Base-by-base conservation (phyloP, 1,140 invertebrate species). In the Reticulitermes speratus region DNA sequence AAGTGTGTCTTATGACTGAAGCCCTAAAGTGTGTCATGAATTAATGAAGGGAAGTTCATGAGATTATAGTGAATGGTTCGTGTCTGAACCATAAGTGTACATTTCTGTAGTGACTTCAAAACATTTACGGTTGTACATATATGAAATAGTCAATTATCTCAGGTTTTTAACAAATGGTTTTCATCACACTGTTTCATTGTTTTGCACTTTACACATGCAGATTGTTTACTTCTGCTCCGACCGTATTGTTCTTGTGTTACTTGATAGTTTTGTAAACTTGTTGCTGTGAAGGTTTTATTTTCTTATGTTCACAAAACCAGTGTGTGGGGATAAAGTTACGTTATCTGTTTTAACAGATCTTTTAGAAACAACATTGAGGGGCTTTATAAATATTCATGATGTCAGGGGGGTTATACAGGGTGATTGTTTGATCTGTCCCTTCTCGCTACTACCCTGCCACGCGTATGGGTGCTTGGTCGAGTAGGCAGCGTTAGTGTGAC, bases 81-180 rank as follows among this genome's bases (percentile, higher is more conserved):
- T 25, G n/a, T 9, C 65, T 75, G 16, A 75, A 75, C 65, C 65
- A 5, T 30, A 30, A 75, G 65, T 75, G 6, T 75, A 75, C 25
- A 25, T 75, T 75, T 75, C 5, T 25, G 9, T n/a, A 30, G 25
- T 75, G 8, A 75, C n/a, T 75, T 75, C n/a, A 75, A 69, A 30
- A 30, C 65, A 75, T 30, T 48, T 75, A 75, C n/a, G 5, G n/a
- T 75, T 75, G 65, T 75, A 75, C 65, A 25, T 75, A 75, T 75
- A 75, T 75, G 16, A 75, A 75, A 75, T 75, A 75, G 65, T 75
- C 65, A 75, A 75, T 75, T 30, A 75, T 75, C 65, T 75, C 65
- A 75, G 65, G 65, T 75, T 75, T 75, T 75, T 75, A 30, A 11
- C 2, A 75, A 75, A 30, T 30, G 7, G 65, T 75, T 75, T 75